phyloP scores from a whole-genome alignment of 1,140 invertebrate genomes.

The Ips nitidus region DNA sequence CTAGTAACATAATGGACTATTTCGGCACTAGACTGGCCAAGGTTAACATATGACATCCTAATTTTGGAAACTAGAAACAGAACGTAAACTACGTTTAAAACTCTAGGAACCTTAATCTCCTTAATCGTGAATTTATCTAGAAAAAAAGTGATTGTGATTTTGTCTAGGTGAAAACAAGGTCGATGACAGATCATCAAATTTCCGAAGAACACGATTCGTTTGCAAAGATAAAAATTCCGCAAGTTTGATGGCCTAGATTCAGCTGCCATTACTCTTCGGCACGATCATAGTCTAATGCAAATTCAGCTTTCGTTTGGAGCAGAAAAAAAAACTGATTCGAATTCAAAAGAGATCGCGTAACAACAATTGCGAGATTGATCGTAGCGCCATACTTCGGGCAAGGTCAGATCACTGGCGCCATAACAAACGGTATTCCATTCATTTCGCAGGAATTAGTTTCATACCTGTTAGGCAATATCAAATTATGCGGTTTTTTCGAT shows the following conservation, averaged over 20 bases:
- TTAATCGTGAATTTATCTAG: too few relatives aligned
- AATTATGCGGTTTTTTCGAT: not conserved
- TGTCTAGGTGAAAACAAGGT: too few relatives aligned
- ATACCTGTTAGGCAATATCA: not conserved
- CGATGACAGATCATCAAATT: too few relatives aligned
- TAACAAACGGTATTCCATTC: slow-evolving; percentile 6
- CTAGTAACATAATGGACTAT: too few relatives aligned
- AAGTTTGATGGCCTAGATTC: not conserved
- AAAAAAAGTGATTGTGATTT: too few relatives aligned
- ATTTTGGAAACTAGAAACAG: too few relatives aligned
- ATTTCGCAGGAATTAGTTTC: slow-evolving; percentile 2
- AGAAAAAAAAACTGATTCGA: not conserved
- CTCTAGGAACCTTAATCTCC: too few relatives aligned
- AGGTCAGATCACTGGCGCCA: slow-evolving; percentile 1
- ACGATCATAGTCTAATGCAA: not conserved
- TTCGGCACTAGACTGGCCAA: too few relatives aligned
- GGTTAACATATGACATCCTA: too few relatives aligned
- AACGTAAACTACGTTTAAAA: too few relatives aligned
- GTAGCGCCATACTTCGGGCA: not conserved
- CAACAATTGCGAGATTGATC: not conserved
- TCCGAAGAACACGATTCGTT: too few relatives aligned
- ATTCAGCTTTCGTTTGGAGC: not conserved
- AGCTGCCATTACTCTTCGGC: not conserved
- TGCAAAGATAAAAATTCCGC: not conserved
- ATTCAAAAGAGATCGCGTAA: slow-evolving; percentile 3